Percentiles rank a stretch among this genome's conserved stretches.
Conservation (phyloP, 2,888 invertebrate genomes). For the Azorinus chamasolen region DNA sequence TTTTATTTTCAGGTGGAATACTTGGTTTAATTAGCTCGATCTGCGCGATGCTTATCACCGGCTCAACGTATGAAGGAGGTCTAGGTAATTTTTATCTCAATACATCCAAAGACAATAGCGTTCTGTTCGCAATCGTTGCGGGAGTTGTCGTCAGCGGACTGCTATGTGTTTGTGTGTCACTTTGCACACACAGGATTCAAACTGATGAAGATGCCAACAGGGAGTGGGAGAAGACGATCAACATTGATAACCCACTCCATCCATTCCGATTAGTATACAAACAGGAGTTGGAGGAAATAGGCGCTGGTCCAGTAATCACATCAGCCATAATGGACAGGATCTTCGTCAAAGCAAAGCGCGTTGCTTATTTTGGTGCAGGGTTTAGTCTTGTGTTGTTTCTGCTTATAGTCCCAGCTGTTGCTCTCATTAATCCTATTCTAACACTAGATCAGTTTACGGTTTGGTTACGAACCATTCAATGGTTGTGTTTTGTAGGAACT, state of each 20-base stretch:
- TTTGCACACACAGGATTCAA: constrained; percentile 70
- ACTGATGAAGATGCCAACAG: constrained; percentile 47
- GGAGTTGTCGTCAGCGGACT: constrained; percentile 70
- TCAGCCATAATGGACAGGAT: constrained; percentile 59
- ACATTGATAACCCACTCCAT: constrained; percentile 77
- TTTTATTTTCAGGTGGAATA: constrained; percentile 73
- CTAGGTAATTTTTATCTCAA: constrained; percentile 74
- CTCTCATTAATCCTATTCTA: constrained; percentile 54
- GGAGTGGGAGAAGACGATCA: constrained; percentile 77
- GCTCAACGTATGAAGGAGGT: constrained; percentile 71
- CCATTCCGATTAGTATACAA: constrained; percentile 71
- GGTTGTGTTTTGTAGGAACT: constrained; percentile 60
- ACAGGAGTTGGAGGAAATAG: constrained; percentile 68
- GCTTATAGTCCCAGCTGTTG: constrained; percentile 58
- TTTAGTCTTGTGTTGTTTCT: constrained; percentile 55
- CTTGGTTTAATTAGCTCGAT: constrained; percentile 68
- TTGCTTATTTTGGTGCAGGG: constrained; percentile 45
- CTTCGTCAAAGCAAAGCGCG: constrained; percentile 45
- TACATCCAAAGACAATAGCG: constrained; percentile 73
- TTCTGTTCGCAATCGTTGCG: constrained; percentile 74
- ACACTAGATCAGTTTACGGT: constrained; percentile 51
- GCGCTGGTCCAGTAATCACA: constrained; percentile 43
- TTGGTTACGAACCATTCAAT: constrained; percentile 57
- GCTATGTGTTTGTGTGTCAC: constrained; percentile 72
- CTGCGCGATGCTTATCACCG: constrained; percentile 64